A percentile compares a stretch with the other conserved stretches of the same genome.
phyloP scores from a whole-genome alignment of 2,888 invertebrate species.

The Unio pictorum region DNA sequence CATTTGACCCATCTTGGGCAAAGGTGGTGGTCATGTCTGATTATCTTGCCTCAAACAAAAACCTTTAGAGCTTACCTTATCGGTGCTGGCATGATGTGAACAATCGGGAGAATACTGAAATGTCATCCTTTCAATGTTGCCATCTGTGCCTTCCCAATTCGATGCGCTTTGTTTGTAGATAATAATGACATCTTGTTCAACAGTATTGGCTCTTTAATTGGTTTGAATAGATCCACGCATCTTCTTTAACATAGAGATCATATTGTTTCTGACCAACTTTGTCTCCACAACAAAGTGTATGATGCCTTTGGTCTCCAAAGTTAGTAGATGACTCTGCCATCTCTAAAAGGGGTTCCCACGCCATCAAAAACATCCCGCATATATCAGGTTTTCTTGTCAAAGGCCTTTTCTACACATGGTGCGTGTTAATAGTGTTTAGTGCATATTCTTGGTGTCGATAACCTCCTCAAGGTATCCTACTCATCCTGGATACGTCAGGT shows the following conservation, averaged over 20 bases:
- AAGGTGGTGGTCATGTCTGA: too few species aligned
- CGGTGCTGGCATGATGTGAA: slow-evolving; percentile 4
- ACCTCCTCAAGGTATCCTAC: neutral
- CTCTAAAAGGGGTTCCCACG: slow-evolving; percentile 4
- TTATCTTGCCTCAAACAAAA: neutral
- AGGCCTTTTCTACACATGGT: neutral
- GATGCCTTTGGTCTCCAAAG: slow-evolving; percentile 7
- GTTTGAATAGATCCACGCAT: neutral
- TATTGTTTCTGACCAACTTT: slow-evolving; percentile 3
- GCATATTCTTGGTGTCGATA: neutral
- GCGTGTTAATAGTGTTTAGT: slow-evolving; percentile 2
- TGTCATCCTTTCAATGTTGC: neutral
- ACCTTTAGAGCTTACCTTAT: slow-evolving; percentile 1
- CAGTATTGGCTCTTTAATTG: slow-evolving; percentile 1
- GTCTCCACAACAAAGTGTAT: neutral
- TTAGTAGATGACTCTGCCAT: slow-evolving; percentile 4
- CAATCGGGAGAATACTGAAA: slow-evolving; percentile 3
- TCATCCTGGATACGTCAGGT: neutral
- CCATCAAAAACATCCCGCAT: slow-evolving; percentile 3
- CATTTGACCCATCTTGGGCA: too few species aligned
- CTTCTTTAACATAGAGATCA: slow-evolving; percentile 6
- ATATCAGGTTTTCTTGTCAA: slow-evolving; percentile 1
- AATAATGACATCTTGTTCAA: slow-evolving; percentile 3
- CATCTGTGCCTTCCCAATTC: neutral
- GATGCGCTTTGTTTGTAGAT: neutral